Evolutionary conservation across 2,888 invertebrate genomes (phyloP).

Genomic region (Drosophila fulvimacula): DNA sequence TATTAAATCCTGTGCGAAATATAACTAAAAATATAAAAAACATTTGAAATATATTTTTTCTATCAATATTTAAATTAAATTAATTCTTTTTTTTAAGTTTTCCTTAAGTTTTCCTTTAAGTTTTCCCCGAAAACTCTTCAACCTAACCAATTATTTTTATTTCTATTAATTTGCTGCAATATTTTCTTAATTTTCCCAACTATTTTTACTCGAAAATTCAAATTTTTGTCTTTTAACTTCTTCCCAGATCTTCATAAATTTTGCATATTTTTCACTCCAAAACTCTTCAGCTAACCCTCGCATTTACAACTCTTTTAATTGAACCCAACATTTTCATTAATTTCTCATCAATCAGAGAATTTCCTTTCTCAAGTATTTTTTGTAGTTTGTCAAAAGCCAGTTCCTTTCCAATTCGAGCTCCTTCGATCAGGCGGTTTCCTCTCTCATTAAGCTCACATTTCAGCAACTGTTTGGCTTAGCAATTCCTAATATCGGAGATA

Average conservation of each 20-base stretch:
- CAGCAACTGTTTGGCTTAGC: background rate
- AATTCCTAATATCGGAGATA: slow-evolving; percentile 8
- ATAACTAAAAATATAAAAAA: background rate
- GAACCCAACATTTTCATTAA: background rate
- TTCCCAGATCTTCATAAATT: background rate
- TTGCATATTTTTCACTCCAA: background rate
- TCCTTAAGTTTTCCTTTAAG: too few species aligned
- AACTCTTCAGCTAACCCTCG: too few species aligned
- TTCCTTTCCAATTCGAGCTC: slow-evolving; percentile 6
- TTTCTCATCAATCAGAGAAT: slow-evolving; percentile 9
- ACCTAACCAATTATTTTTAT: background rate
- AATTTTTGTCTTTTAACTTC: background rate
- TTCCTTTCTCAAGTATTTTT: slow-evolving; percentile 15
- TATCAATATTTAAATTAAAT: too few species aligned
- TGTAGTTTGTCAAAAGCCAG: slow-evolving; percentile 5
- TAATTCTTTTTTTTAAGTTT: background rate
- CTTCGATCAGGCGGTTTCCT: background rate
- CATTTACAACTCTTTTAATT: background rate
- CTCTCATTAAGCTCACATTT: background rate
- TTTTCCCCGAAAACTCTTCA: background rate
- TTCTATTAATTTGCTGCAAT: too few species aligned
- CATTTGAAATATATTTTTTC: background rate
- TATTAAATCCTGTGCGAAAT: background rate
- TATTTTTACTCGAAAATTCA: background rate
- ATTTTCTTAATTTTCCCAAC: background rate